A percentile compares a stretch with the other conserved stretches of the same genome.
Evolutionary conservation across 1,140 invertebrate species (phyloP).

Genomic region (Stegodyphus mimosarum): DNA sequence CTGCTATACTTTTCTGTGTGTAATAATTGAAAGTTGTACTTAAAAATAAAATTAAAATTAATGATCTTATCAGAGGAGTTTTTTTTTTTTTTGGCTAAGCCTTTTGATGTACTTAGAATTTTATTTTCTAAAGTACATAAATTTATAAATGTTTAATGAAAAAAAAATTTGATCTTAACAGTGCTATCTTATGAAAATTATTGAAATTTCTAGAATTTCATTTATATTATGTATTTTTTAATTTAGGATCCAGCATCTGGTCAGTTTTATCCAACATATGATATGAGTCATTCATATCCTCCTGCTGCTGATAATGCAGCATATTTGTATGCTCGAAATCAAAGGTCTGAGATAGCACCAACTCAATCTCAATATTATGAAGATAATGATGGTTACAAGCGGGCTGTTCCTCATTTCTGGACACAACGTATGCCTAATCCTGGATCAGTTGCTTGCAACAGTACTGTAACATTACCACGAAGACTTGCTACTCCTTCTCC

Average conservation of each 20-base stretch:
- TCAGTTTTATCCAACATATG: slow-evolving; percentile 38
- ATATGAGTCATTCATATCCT: slow-evolving; percentile 56
- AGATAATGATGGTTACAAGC: slow-evolving; percentile 49
- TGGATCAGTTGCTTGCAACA: neutral
- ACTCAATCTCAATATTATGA: slow-evolving; percentile 22
- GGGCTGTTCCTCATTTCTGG: slow-evolving; percentile 19
- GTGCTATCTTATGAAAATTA: no score
- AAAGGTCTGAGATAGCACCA: neutral
- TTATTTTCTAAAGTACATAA: no score
- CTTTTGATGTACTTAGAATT: no score
- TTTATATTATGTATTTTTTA: neutral
- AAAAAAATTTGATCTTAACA: no score
- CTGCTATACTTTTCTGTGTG: no score
- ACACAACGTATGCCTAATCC: slow-evolving; percentile 11
- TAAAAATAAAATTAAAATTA: no score
- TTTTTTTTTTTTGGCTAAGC: no score
- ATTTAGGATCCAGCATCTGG: slow-evolving; percentile 39
- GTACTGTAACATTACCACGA: slow-evolving; percentile 25
- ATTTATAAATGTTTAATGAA: no score
- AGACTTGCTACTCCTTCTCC: slow-evolving; percentile 36
- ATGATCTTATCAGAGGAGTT: no score
- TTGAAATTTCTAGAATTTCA: no score
- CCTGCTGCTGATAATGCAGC: slow-evolving; percentile 29
- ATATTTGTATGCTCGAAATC: slow-evolving; percentile 27
- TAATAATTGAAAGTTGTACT: no score